These are phyloP conservation scores for Hirtodrosophila alboralis DNA, from an alignment of 2,888 invertebrate genomes.

Conservation along the genomic window DNA sequence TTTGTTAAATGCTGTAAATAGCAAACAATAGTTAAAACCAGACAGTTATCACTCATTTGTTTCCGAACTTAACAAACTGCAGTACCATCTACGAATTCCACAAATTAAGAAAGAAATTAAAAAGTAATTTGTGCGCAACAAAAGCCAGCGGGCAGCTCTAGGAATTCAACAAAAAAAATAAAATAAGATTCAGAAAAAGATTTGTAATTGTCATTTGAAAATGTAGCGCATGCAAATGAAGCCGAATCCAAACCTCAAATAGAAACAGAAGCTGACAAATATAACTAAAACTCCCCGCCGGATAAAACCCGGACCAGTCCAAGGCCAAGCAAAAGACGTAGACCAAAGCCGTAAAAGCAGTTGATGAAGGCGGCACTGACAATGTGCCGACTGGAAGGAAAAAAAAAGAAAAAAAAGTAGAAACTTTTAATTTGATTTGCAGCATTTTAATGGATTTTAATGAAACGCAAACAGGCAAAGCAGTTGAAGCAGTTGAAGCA, in stretches of 20 bases:
- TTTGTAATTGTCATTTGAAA: slow-evolving; percentile 73
- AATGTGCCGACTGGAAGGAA: slow-evolving; percentile 52
- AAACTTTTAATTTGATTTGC: slow-evolving; percentile 82
- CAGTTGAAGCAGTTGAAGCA: slow-evolving; percentile 19
- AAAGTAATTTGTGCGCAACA: slow-evolving; percentile 65
- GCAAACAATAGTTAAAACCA: background rate
- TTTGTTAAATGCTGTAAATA: no score
- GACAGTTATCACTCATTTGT: slow-evolving; percentile 1
- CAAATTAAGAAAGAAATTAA: slow-evolving; percentile 75
- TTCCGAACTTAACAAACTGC: background rate
- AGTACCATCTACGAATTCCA: slow-evolving; percentile 27
- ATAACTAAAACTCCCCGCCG: no score
- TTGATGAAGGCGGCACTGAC: slow-evolving; percentile 56
- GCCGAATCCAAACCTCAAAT: slow-evolving; percentile 21
- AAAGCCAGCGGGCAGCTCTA: slow-evolving; percentile 6
- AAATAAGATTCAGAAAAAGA: slow-evolving; percentile 30
- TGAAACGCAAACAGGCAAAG: slow-evolving; percentile 78
- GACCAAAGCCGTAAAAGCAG: slow-evolving; percentile 38
- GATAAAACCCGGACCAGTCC: background rate
- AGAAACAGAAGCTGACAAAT: background rate
- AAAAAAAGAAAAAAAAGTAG: slow-evolving; percentile 51
- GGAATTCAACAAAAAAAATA: slow-evolving; percentile 2
- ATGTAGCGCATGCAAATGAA: slow-evolving; percentile 70
- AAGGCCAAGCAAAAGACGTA: slow-evolving; percentile 4
- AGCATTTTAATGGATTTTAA: slow-evolving; percentile 81